Percentiles rank a stretch among this genome's conserved stretches.
Conservation (phyloP, 2,888 invertebrate species). For the Limnephilus auricula region DNA sequence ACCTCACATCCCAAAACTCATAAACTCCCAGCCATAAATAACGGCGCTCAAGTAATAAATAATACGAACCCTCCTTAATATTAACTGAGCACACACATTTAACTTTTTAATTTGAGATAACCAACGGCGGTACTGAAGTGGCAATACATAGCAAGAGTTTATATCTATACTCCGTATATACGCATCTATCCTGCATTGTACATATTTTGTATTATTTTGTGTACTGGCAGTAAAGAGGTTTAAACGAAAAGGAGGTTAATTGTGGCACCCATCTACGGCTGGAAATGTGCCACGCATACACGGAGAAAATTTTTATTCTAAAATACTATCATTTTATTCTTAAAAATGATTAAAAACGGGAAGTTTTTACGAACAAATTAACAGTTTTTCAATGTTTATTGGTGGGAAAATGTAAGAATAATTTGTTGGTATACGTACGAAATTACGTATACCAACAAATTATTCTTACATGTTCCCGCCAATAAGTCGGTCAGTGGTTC, state of each 20-base stretch:
- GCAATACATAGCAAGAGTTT: background rate
- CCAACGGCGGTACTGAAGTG: background rate
- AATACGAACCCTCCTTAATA: slow-evolving; percentile 9
- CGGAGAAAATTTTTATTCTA: too few species aligned
- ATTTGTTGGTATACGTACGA: too few species aligned
- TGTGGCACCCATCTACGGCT: too few species aligned
- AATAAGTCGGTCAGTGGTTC: too few species aligned
- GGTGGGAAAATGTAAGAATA: too few species aligned
- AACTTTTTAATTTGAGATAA: slow-evolving; percentile 37
- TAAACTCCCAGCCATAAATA: slow-evolving; percentile 7
- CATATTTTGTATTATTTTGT: background rate
- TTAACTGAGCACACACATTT: slow-evolving; percentile 30
- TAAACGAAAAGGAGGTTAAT: background rate
- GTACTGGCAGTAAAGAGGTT: background rate
- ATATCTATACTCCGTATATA: background rate
- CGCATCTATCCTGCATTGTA: background rate
- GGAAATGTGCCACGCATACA: background rate
- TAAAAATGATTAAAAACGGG: too few species aligned
- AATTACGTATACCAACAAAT: too few species aligned
- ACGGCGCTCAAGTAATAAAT: slow-evolving; percentile 10
- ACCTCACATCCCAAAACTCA: slow-evolving; percentile 12
- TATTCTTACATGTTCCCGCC: too few species aligned
- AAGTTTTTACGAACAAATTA: too few species aligned
- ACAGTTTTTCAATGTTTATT: too few species aligned
- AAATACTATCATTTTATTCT: too few species aligned